phyloP scores from a whole-genome alignment of 2,113 vertebrate genomes.

The Melanerpes formicivorus region DNA sequence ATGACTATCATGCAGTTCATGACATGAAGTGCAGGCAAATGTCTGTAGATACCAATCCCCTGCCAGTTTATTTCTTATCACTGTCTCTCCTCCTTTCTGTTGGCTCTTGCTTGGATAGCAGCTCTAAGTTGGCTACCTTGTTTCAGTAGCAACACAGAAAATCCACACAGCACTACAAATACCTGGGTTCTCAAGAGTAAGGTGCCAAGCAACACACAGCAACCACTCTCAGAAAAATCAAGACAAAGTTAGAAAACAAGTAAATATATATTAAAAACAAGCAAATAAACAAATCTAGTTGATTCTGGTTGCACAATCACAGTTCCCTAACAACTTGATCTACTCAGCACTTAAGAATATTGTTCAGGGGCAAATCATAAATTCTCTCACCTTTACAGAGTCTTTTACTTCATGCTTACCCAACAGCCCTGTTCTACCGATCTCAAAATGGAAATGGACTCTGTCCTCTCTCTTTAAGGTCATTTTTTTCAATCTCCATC shows the following conservation, averaged over 20 bases:
- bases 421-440: not conserved
- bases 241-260: not conserved
- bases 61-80: not conserved
- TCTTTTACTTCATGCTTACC: not conserved
- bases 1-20: fast-evolving
- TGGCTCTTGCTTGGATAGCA: not conserved
- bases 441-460: not conserved
- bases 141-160: not conserved
- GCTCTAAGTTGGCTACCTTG: not conserved
- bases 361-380: not conserved
- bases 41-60: not conserved
- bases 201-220: not conserved
- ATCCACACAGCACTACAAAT: not conserved
- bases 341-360: not conserved
- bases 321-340: not conserved
- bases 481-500: not conserved
- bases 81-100: not conserved
- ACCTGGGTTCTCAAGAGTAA: not conserved
- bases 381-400: not conserved
- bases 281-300: no score
- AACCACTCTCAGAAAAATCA: not conserved
- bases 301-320: not conserved
- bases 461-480: not conserved
- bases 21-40: not conserved
- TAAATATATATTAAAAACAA: not conserved